A percentile compares a stretch with the other conserved stretches of the same genome.
Evolutionary conservation across 1,140 invertebrate genomes (phyloP).

Genomic region (Lycorma delicatula): DNA sequence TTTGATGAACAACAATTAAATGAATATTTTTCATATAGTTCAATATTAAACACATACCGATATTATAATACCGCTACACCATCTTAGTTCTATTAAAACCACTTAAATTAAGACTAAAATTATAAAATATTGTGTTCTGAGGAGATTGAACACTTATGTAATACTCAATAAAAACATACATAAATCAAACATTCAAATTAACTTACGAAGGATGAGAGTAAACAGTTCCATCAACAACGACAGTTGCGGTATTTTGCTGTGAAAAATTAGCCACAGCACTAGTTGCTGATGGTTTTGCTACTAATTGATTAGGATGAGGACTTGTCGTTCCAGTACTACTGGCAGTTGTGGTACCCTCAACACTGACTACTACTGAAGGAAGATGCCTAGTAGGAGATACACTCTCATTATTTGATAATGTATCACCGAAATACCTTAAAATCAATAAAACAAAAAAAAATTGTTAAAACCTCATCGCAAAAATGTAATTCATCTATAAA

Average conservation of each 20-base stretch:
- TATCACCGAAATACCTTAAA: constrained; percentile 47
- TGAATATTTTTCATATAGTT: too few species aligned
- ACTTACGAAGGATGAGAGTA: constrained; percentile 36
- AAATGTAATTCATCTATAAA: too few species aligned
- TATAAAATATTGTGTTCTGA: background rate
- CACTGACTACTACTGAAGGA: constrained; percentile 18
- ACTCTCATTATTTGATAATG: constrained; percentile 46
- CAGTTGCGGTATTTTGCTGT: constrained; percentile 30
- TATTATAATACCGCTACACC: too few species aligned
- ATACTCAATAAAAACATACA: background rate
- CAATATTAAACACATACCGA: too few species aligned
- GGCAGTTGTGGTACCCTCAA: constrained; percentile 16
- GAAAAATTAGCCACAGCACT: constrained; percentile 33
- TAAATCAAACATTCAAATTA: background rate
- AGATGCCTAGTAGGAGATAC: constrained; percentile 23
- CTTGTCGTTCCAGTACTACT: too few species aligned
- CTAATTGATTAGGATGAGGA: background rate
- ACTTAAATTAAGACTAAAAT: too few species aligned
- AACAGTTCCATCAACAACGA: constrained; percentile 22
- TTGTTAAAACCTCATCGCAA: too few species aligned
- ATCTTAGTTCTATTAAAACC: too few species aligned
- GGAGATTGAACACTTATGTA: background rate
- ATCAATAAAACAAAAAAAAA: too few species aligned
- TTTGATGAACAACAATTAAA: too few species aligned
- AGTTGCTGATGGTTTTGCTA: constrained; percentile 26